Evolutionary conservation across 2,113 vertebrate species (phyloP).

Genomic region (Clarias magur): DNA sequence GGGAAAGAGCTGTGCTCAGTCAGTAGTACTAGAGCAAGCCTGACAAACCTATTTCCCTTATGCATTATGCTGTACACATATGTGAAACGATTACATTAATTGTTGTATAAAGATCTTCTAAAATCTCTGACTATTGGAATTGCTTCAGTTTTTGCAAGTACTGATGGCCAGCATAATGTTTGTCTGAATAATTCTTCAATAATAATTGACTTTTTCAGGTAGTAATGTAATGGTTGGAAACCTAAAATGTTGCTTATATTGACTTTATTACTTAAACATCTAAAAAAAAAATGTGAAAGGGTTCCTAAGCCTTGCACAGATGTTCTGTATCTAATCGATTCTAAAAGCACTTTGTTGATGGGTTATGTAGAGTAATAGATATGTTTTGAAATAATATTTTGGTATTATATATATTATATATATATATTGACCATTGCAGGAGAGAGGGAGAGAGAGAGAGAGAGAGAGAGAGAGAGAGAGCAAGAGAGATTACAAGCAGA

Average conservation of each 20-base stretch:
- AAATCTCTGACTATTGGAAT: not conserved
- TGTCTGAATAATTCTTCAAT: not conserved
- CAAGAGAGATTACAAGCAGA: slow-evolving; percentile 6
- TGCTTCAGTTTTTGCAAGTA: not conserved
- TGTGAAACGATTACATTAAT: not conserved
- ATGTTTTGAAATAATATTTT: slow-evolving; percentile 13
- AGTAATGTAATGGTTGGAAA: not conserved
- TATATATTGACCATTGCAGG: slow-evolving; percentile 1
- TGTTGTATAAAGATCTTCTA: not conserved
- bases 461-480: not conserved
- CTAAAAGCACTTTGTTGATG: not conserved
- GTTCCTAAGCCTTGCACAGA: not conserved
- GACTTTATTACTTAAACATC: not conserved
- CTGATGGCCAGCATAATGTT: not conserved
- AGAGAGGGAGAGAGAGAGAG: not conserved
- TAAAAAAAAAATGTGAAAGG: not conserved
- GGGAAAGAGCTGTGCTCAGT: slow-evolving; percentile 35
- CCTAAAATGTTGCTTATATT: not conserved
- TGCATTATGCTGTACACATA: no score
- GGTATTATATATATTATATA: no score
- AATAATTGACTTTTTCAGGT: not conserved
- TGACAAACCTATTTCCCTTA: slow-evolving; percentile 16
- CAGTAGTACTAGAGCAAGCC: slow-evolving; percentile 19
- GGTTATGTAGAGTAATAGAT: not conserved
- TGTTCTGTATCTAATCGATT: not conserved